Percentiles rank a stretch among this genome's conserved stretches.
Evolutionary conservation across 1,140 invertebrate genomes (phyloP).

Genomic region (Cyclargus thomasi): DNA sequence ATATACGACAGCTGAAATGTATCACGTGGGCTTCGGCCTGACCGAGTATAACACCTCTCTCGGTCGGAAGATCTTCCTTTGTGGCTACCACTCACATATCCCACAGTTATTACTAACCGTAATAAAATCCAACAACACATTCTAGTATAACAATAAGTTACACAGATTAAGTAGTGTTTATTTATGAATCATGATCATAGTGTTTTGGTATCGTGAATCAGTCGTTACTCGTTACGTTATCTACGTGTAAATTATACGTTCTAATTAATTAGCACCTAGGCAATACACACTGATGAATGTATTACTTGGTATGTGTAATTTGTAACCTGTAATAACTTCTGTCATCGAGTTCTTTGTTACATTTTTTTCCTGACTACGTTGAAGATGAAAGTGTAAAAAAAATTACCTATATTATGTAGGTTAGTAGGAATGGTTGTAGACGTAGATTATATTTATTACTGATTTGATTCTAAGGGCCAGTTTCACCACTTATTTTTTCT

Average conservation of each 20-base stretch:
- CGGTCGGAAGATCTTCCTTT: no score
- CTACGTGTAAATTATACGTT: not conserved
- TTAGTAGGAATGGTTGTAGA: no score
- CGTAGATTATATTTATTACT: no score
- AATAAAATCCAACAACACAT: no score
- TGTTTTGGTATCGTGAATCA: not conserved
- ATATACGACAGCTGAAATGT: no score
- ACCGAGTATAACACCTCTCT: no score
- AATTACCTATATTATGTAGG: not conserved
- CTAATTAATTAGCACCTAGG: slow-evolving; percentile 1
- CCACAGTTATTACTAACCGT: no score
- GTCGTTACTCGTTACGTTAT: slow-evolving; percentile 1
- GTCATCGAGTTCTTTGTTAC: not conserved
- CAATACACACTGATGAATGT: not conserved
- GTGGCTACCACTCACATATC: no score
- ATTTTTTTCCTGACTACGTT: not conserved
- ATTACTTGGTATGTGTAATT: not conserved
- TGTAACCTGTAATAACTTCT: not conserved
- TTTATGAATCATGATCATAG: not conserved
- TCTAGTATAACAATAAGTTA: not conserved
- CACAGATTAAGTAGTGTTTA: not conserved
- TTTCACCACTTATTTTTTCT: no score
- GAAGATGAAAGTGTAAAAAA: not conserved
- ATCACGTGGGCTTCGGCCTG: no score
- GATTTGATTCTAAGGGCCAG: no score